These are phyloP conservation scores for Labeo calbasu DNA, from an alignment of 2,797 vertebrate genomes.

Conservation along the genomic window DNA sequence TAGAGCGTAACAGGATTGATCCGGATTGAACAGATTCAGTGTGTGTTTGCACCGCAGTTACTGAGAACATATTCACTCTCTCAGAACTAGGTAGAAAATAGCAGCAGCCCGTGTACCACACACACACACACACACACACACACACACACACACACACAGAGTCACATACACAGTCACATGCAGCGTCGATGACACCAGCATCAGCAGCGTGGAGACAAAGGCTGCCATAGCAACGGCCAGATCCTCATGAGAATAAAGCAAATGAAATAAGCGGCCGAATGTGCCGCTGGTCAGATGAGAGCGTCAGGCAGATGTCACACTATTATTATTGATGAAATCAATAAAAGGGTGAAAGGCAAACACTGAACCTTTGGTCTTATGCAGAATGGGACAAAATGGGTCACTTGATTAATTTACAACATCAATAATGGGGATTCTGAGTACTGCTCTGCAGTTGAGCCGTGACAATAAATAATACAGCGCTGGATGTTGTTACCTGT, in stretches of 20 bases:
- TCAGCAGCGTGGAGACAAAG: not conserved
- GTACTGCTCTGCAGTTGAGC: not conserved
- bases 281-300: slow-evolving; percentile 6
- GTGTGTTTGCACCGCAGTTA: slow-evolving; percentile 1
- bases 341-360: not conserved
- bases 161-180: slow-evolving; percentile 14
- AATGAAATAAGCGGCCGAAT: slow-evolving; percentile 24
- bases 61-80: slow-evolving; percentile 24
- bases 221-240: slow-evolving; percentile 38
- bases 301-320: slow-evolving; percentile 11
- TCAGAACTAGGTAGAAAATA: slow-evolving; percentile 32
- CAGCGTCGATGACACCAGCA: slow-evolving; percentile 27
- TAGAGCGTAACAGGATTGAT: not conserved
- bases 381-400: slow-evolving; percentile 1
- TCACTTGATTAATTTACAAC: slow-evolving; percentile 5
- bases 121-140: slow-evolving; percentile 21
- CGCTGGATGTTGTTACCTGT: slow-evolving; percentile 81
- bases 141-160: not conserved
- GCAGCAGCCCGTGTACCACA: slow-evolving; percentile 26
- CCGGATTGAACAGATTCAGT: not conserved
- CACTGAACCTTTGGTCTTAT: not conserved
- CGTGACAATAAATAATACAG: not conserved
- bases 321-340: slow-evolving; percentile 22
- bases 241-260: slow-evolving; percentile 3
- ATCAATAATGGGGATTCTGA: not conserved